Base-by-base conservation (phyloP, 1,140 invertebrate species). In the Oryctes rhinoceros region DNA sequence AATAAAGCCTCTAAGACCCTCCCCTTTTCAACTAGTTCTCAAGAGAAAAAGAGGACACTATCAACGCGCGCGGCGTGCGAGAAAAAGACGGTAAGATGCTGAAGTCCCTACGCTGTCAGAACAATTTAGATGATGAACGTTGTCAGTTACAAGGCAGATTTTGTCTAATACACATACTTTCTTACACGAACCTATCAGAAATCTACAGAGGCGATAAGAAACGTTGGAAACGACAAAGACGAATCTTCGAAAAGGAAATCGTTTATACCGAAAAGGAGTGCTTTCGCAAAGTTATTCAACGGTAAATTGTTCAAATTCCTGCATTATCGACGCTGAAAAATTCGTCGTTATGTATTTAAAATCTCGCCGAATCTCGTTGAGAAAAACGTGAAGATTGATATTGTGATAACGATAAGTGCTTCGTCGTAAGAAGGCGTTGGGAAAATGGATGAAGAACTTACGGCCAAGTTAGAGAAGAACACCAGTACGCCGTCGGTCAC, bases 71-170 rank as follows among this genome's bases (percentile, higher is more conserved):
- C 30, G 20, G 18, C 20, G 20, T 67, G 65, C 65, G 5, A 24
- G 65, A 67, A 24, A 35, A 67, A 67, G 65, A 67, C 65, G 18
- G n/a, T 11, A 24, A 67, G 20, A 24, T 11, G 18, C 30, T 24
- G 65, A 67, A 67, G n/a, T 67, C 65, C 30, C 65, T 67, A 67
- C 18, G 65, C 30, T 67, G 65, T 67, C 65, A 35, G 65, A 67
- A 67, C 65, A 67, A 67, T 67, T 67, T 67, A 67, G 65, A 67
- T 67, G 65, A 67, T 67, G 65, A 18, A 67, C 65, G 65, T 67
- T 67, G 65, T 20, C 65, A 67, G 65, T 67, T 67, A 67, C 65
- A 67, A 67, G 18, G 65, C 65, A 67, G 65, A 67, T 67, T 67
- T 24, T 67, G 65, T 67, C 65, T 67, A 67, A 67, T 67, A 67